phyloP scores from a whole-genome alignment of 2,888 invertebrate species.

The Phyllotreta striolata region DNA sequence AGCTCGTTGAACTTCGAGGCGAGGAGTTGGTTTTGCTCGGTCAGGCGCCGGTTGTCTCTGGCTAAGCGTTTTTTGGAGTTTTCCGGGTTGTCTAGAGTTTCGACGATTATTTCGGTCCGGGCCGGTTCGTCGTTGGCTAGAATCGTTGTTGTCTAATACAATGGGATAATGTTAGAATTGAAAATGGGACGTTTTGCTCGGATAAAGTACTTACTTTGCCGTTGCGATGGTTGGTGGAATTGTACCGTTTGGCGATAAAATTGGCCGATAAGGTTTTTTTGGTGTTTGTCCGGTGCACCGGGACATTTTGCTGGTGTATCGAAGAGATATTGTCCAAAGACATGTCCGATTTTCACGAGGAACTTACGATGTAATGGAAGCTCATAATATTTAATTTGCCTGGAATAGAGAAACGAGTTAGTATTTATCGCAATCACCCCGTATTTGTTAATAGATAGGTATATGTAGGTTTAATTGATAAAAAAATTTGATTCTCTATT shows the following conservation, averaged over 20 bases:
- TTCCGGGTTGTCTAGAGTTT: constrained; percentile 44
- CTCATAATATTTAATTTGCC: constrained; percentile 26
- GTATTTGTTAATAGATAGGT: too few species aligned
- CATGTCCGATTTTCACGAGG: not conserved
- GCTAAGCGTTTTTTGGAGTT: constrained; percentile 54
- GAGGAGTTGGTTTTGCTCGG: constrained; percentile 65
- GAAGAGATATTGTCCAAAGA: constrained; percentile 31
- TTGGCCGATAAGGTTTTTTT: constrained; percentile 53
- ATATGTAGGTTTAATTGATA: too few species aligned
- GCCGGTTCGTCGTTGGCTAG: constrained; percentile 12
- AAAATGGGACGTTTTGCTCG: too few species aligned
- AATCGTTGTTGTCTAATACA: constrained; percentile 8
- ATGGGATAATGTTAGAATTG: not conserved
- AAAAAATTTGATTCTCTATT: too few species aligned
- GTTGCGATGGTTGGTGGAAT: not conserved
- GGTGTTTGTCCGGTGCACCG: constrained; percentile 48
- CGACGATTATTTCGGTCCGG: constrained; percentile 46
- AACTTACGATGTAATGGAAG: constrained; percentile 45
- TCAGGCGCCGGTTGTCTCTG: constrained; percentile 65
- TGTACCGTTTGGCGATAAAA: constrained; percentile 49
- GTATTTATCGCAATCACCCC: too few species aligned
- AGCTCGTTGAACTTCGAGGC: constrained; percentile 64
- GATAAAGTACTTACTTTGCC: constrained; percentile 24
- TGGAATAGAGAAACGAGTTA: too few species aligned
- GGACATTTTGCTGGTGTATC: constrained; percentile 54